Conservation (phyloP, 92 coral and sea anemone genomes). For the Blastomussa wellsi region DNA sequence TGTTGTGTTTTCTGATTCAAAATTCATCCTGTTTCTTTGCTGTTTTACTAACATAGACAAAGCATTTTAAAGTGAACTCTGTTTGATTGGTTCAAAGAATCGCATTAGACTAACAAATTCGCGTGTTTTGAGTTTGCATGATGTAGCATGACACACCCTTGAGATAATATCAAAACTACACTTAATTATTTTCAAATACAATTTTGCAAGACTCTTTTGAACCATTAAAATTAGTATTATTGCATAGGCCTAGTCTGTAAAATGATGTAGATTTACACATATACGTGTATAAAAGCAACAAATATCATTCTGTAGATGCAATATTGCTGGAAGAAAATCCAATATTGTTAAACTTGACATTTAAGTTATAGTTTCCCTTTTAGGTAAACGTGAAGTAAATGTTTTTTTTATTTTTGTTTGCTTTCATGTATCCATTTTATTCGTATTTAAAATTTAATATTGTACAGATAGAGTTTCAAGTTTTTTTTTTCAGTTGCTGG, state of each 20-base stretch:
- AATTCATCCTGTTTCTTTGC: slow-evolving; percentile 22
- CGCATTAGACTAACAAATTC: neutral
- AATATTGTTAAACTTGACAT: slow-evolving; percentile 1
- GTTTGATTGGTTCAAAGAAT: slow-evolving; percentile 26
- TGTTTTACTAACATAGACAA: slow-evolving; percentile 30
- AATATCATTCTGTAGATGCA: neutral
- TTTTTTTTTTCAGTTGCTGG: neutral
- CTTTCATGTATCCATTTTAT: neutral
- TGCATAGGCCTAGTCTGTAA: neutral
- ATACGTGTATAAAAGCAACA: neutral
- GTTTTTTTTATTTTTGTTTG: neutral
- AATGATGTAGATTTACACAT: too few species aligned
- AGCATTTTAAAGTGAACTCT: slow-evolving; percentile 14
- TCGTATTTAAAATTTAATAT: neutral
- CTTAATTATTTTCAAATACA: slow-evolving; percentile 7
- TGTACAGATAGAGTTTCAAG: neutral
- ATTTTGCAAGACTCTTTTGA: neutral
- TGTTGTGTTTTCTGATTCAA: slow-evolving; percentile 6
- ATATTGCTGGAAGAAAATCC: neutral
- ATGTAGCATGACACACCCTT: slow-evolving; percentile 21
- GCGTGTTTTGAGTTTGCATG: slow-evolving; percentile 26
- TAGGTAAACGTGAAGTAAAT: neutral
- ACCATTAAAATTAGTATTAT: slow-evolving; percentile 1
- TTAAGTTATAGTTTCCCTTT: neutral
- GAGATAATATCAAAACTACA: slow-evolving; percentile 18